A percentile compares a stretch with the other conserved stretches of the same genome.
Evolutionary conservation across 2,888 invertebrate genomes (phyloP).

Genomic region (Drosophila mercatorum): DNA sequence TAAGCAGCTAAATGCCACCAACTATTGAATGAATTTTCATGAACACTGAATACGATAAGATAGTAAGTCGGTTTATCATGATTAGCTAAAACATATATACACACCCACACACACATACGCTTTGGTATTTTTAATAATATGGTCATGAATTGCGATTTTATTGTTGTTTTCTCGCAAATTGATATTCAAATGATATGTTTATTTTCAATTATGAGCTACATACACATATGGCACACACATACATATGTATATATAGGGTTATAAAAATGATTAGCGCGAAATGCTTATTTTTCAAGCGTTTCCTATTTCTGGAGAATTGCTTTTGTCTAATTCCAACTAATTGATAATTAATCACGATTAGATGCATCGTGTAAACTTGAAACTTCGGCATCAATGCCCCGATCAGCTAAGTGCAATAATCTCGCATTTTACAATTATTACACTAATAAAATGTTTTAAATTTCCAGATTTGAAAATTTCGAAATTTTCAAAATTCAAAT

Average conservation of each 20-base stretch:
- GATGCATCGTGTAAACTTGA: constrained; percentile 1
- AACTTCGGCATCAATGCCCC: background rate
- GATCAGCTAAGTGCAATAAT: too few species aligned
- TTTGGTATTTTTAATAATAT: background rate
- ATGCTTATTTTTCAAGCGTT: constrained; percentile 2
- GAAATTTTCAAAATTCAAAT: too few species aligned
- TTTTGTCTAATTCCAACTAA: background rate
- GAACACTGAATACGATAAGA: background rate
- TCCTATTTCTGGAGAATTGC: background rate
- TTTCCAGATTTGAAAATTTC: too few species aligned
- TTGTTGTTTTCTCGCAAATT: constrained; percentile 1
- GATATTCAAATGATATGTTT: background rate
- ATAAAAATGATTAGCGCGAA: constrained; percentile 1
- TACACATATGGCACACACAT: background rate
- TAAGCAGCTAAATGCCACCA: background rate
- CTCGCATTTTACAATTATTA: too few species aligned
- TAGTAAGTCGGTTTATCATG: background rate
- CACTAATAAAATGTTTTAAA: too few species aligned
- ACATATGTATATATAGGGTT: background rate
- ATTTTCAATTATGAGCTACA: background rate
- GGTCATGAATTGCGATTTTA: background rate
- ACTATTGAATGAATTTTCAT: background rate
- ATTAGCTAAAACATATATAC: background rate
- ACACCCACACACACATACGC: background rate
- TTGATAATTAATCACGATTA: background rate